Evolutionary conservation across 2,797 vertebrate species (phyloP).

Genomic region (Lithobates sylvaticus): DNA sequence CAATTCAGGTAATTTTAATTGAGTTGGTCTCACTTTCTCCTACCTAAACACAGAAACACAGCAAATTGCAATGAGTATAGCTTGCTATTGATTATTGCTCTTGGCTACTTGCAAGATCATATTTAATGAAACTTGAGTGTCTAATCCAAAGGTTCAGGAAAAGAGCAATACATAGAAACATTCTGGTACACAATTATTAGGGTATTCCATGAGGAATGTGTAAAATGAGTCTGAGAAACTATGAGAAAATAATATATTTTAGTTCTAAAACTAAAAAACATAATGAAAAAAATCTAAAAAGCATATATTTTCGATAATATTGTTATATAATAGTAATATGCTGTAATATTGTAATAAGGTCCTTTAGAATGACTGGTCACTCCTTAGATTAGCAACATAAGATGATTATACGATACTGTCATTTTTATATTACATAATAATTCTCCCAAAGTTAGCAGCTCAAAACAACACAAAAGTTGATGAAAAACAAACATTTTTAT

Average conservation of each 20-base stretch:
- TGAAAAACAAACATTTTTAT: no score
- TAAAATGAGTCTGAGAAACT: constrained; percentile 11
- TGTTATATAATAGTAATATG: background rate
- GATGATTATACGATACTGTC: background rate
- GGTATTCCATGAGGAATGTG: constrained; percentile 10
- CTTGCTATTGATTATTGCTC: background rate
- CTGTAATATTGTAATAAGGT: background rate
- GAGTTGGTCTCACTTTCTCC: constrained; percentile 35
- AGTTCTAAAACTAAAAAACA: background rate
- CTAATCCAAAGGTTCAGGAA: constrained; percentile 55
- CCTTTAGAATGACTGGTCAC: background rate
- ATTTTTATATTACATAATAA: background rate
- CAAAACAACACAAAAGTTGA: no score
- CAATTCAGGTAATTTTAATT: constrained; percentile 26
- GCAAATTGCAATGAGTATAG: constrained; percentile 56
- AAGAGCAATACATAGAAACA: constrained; percentile 47
- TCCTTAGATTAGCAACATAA: background rate
- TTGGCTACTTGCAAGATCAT: constrained; percentile 37
- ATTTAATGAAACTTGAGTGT: constrained; percentile 47
- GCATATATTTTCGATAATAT: background rate
- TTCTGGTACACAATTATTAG: constrained; percentile 29
- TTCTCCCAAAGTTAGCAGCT: no score
- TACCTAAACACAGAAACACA: constrained; percentile 19
- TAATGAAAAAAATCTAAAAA: background rate
- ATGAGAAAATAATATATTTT: constrained; percentile 35